Conservation (phyloP, 2,113 vertebrate species). For the Amblyopsis rosae region DNA sequence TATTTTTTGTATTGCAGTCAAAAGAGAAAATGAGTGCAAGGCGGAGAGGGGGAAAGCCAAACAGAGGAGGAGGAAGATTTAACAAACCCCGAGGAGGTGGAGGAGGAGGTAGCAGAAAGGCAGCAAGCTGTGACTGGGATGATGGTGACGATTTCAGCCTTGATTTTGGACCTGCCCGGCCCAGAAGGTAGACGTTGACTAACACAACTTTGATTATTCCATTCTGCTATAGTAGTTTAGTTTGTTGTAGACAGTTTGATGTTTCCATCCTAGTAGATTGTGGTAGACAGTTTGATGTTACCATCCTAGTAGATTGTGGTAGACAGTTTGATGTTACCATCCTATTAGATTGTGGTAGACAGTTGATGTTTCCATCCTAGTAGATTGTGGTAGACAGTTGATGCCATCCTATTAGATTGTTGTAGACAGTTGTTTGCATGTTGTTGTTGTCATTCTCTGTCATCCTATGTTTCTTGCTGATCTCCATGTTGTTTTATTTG, state of each 20-base stretch:
- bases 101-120: constrained; percentile 76
- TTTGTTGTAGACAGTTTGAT: too few relatives aligned
- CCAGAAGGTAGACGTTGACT: constrained; percentile 58
- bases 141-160: constrained; percentile 89
- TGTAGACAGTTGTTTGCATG: too few relatives aligned
- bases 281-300: too few relatives aligned
- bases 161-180: constrained; percentile 70
- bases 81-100: constrained; percentile 74
- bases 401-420: too few relatives aligned
- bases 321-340: too few relatives aligned
- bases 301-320: too few relatives aligned
- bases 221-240: not conserved
- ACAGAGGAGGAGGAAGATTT: constrained; percentile 83
- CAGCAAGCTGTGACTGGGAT: constrained; percentile 80
- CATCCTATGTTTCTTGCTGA: not conserved
- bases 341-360: too few relatives aligned
- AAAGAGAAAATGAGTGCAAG: constrained; percentile 71
- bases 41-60: constrained; percentile 85
- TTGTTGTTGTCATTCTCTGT: not conserved
- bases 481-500: not conserved
- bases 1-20: not conserved
- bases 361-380: too few relatives aligned
- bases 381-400: too few relatives aligned
- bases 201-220: not conserved
- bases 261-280: too few relatives aligned